Evolutionary conservation across 1,140 invertebrate genomes (phyloP).

Genomic region (Polypedilum pembai): DNA sequence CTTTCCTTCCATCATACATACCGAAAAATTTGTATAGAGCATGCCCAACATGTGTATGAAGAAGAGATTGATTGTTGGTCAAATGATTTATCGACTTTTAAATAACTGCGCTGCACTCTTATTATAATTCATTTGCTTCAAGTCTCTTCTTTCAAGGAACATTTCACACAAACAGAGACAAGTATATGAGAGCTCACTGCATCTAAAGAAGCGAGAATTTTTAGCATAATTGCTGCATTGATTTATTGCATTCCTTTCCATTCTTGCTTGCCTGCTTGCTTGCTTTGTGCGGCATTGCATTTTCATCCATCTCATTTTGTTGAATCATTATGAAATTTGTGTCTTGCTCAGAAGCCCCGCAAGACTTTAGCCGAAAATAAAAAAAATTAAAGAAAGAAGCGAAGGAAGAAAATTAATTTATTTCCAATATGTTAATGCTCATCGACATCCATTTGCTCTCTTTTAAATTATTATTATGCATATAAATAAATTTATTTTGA

Average conservation of each 20-base stretch:
- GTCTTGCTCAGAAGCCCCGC: neutral
- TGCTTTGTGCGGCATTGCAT: too few species aligned
- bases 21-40: too few species aligned
- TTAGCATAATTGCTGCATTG: slow-evolving; percentile 17
- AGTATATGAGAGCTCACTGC: neutral
- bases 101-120: slow-evolving; percentile 3
- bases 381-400: neutral
- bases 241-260: neutral
- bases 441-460: slow-evolving; percentile 3
- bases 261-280: neutral
- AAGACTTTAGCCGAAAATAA: neutral
- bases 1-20: neutral
- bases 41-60: neutral
- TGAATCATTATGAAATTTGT: neutral
- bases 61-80: slow-evolving; percentile 16
- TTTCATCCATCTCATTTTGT: too few species aligned
- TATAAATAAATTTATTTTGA: neutral
- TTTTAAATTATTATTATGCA: neutral
- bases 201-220: slow-evolving; percentile 15
- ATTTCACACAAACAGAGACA: neutral
- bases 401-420: neutral
- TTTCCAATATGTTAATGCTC: slow-evolving; percentile 18
- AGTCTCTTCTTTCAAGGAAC: neutral
- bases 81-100: slow-evolving; percentile 19
- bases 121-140: neutral